Evolutionary conservation across 2,113 vertebrate species (phyloP).

Genomic region (Phyllopteryx taeniolatus): DNA sequence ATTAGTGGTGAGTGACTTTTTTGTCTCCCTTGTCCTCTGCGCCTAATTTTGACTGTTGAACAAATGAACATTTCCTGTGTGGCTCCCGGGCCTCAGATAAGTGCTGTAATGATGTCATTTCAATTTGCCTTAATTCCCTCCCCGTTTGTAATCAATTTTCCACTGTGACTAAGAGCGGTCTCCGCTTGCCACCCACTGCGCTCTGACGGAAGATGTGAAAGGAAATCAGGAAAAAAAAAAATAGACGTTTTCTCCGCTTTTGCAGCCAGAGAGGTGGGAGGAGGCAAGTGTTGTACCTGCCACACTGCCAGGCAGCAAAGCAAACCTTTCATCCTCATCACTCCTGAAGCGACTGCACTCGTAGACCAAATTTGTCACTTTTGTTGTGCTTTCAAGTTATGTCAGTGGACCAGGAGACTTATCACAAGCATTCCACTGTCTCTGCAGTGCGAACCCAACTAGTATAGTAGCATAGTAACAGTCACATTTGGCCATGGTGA

Average conservation of each 20-base stretch:
- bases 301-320: neutral
- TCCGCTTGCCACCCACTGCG: slow-evolving; percentile 39
- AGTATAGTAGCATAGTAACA: neutral
- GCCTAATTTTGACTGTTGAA: neutral
- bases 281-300: neutral
- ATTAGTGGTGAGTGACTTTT: neutral
- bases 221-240: neutral
- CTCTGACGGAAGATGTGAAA: slow-evolving; percentile 25
- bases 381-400: neutral
- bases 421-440: neutral
- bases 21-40: neutral
- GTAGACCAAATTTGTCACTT: neutral
- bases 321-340: neutral
- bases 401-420: slow-evolving; percentile 8
- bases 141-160: slow-evolving; percentile 57
- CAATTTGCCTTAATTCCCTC: slow-evolving; percentile 31
- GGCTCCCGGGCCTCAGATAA: slow-evolving; percentile 23
- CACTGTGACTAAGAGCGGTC: slow-evolving; percentile 56
- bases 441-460: neutral
- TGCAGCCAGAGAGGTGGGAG: neutral
- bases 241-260: slow-evolving; percentile 9
- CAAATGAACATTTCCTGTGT: slow-evolving; percentile 28
- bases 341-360: slow-evolving; percentile 12
- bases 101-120: slow-evolving; percentile 52
- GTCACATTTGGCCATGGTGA: neutral